phyloP scores from a whole-genome alignment of 2,797 vertebrate species.

The Falco rusticolus region DNA sequence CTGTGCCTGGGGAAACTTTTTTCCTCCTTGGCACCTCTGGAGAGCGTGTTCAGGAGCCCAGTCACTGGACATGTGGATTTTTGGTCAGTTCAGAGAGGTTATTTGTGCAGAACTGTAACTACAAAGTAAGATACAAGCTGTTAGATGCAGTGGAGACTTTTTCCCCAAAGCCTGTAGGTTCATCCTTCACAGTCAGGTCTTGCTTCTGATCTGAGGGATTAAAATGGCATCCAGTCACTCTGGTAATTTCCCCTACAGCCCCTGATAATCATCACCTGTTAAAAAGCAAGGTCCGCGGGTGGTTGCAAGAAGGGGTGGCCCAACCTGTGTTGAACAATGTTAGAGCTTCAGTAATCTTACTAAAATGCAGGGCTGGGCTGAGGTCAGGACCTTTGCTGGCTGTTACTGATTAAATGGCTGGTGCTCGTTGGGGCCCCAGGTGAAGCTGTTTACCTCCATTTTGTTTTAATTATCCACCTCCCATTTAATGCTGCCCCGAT shows the following conservation, averaged over 20 bases:
- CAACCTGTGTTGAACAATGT: no score
- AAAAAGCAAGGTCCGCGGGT: background rate
- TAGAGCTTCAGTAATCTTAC: background rate
- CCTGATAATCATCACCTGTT: background rate
- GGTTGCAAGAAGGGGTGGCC: background rate
- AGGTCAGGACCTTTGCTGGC: background rate
- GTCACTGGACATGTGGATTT: fast-evolving
- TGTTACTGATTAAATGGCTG: background rate
- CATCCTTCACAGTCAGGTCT: background rate
- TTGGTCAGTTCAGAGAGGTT: background rate
- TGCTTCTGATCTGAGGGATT: background rate
- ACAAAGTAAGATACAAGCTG: background rate
- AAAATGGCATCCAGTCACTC: background rate
- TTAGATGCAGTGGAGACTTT: background rate
- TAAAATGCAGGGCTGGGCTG: background rate
- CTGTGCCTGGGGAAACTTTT: background rate
- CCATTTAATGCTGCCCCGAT: background rate
- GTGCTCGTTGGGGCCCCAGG: background rate
- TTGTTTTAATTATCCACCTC: background rate
- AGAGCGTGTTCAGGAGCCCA: background rate
- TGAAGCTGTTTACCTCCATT: background rate
- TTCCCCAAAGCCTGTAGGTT: background rate
- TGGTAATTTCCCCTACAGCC: background rate
- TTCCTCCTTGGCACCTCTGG: background rate
- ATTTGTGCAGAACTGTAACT: background rate